Conservation (phyloP, 1,140 invertebrate genomes). For the Subanguina moxae region DNA sequence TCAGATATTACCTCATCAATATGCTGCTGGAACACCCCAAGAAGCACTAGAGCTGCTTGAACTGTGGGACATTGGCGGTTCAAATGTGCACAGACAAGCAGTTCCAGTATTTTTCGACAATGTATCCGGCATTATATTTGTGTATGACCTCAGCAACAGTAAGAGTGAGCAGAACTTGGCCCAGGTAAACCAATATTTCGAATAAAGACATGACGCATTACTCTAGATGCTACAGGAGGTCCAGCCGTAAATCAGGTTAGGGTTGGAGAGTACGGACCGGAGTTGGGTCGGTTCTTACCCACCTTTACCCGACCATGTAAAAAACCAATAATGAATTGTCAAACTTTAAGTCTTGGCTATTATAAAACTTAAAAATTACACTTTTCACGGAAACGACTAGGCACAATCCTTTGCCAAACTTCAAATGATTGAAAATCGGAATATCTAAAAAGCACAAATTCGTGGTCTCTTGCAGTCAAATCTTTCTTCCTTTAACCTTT, state of each 20-base stretch:
- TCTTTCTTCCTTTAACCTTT: not conserved
- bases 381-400: too few relatives aligned
- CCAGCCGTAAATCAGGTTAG: too few relatives aligned
- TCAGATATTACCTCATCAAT: constrained; percentile 44
- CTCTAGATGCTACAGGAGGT: not conserved
- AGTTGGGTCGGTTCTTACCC: too few relatives aligned
- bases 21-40: constrained; percentile 42
- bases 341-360: too few relatives aligned
- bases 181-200: not conserved
- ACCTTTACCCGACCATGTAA: too few relatives aligned
- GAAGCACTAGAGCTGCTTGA: constrained; percentile 40
- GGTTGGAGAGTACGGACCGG: too few relatives aligned
- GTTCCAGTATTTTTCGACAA: constrained; percentile 39
- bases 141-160: constrained; percentile 40
- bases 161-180: constrained; percentile 42
- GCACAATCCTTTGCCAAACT: too few relatives aligned
- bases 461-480: too few relatives aligned
- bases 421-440: too few relatives aligned
- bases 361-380: too few relatives aligned
- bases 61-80: constrained; percentile 44
- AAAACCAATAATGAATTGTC: too few relatives aligned
- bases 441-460: too few relatives aligned
- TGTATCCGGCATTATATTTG: constrained; percentile 38
- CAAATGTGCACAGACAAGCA: constrained; percentile 34
- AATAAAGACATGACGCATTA: not conserved